These are phyloP conservation scores for Erethizon dorsatum DNA, from an alignment of 2,797 vertebrate genomes.

Conservation along the genomic window DNA sequence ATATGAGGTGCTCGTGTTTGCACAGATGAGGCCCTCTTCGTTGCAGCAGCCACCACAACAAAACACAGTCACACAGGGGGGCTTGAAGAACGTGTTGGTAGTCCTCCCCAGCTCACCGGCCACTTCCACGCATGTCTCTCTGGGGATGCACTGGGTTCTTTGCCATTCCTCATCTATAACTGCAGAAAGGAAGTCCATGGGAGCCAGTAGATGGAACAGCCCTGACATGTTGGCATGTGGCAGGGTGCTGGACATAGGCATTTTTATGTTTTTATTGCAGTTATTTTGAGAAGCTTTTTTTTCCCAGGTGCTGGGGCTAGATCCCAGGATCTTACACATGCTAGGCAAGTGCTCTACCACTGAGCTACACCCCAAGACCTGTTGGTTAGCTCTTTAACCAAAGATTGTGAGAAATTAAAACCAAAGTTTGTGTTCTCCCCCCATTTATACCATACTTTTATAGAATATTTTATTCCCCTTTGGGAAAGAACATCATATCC, in stretches of 20 bases:
- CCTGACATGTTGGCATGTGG: background rate
- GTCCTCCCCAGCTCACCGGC: conserved; percentile 95
- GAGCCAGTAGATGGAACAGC: background rate
- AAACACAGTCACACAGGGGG: conserved; percentile 96
- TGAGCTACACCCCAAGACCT: background rate
- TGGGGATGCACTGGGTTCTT: conserved; percentile 96
- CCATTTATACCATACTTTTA: background rate
- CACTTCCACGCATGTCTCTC: conserved; percentile 97
- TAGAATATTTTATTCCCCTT: conserved; percentile 1
- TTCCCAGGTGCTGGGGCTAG: background rate
- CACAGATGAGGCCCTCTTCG: conserved; percentile 95
- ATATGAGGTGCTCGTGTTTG: conserved; percentile 95
- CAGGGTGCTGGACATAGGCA: background rate
- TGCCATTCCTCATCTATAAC: conserved; percentile 99
- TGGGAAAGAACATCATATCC: background rate
- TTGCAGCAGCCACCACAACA: conserved; percentile 98
- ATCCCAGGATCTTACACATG: background rate
- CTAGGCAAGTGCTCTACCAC: background rate
- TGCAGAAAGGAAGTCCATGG: conserved; percentile 81
- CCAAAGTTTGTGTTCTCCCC: background rate
- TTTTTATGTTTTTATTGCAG: background rate
- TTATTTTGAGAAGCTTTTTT: background rate
- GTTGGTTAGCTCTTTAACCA: background rate
- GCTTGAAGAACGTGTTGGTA: conserved; percentile 97
- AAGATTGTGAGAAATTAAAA: background rate